These are phyloP conservation scores for Tychaedon coryphoeus DNA, from an alignment of 2,113 vertebrate genomes.

Conservation along the genomic window DNA sequence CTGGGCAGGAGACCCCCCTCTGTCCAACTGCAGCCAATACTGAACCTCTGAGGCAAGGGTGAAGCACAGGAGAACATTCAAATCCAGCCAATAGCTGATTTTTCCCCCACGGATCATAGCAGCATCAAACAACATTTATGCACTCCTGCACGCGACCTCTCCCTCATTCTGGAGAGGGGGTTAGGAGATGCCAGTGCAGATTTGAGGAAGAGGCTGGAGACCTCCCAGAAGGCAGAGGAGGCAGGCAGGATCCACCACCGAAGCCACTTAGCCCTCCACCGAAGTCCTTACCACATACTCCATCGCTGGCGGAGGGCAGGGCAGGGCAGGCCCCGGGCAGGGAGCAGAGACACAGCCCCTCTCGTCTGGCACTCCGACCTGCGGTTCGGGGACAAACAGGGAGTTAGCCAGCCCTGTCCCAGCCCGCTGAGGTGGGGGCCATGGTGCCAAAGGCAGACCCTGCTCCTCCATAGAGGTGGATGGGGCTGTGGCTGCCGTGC, in stretches of 20 bases:
- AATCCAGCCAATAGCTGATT: not conserved
- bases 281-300: slow-evolving; percentile 65
- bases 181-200: not conserved
- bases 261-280: slow-evolving; percentile 55
- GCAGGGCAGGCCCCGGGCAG: slow-evolving; percentile 10
- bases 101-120: not conserved
- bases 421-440: not conserved
- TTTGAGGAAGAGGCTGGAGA: not conserved
- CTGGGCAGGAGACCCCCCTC: not conserved
- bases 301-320: slow-evolving; percentile 35
- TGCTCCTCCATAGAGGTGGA: not conserved
- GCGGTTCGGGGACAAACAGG: slow-evolving; percentile 57
- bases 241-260: slow-evolving; percentile 41
- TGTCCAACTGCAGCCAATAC: not conserved
- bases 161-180: not conserved
- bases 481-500: rapidly evolving
- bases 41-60: not conserved
- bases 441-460: not conserved
- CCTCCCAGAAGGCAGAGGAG: not conserved
- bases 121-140: not conserved
- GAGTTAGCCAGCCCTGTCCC: slow-evolving; percentile 29
- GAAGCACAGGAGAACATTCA: not conserved
- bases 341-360: slow-evolving; percentile 34
- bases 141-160: rapidly evolving
- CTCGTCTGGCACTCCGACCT: slow-evolving; percentile 27